These are phyloP conservation scores for Karalla daura DNA, from an alignment of 2,797 vertebrate genomes.

Conservation along the genomic window DNA sequence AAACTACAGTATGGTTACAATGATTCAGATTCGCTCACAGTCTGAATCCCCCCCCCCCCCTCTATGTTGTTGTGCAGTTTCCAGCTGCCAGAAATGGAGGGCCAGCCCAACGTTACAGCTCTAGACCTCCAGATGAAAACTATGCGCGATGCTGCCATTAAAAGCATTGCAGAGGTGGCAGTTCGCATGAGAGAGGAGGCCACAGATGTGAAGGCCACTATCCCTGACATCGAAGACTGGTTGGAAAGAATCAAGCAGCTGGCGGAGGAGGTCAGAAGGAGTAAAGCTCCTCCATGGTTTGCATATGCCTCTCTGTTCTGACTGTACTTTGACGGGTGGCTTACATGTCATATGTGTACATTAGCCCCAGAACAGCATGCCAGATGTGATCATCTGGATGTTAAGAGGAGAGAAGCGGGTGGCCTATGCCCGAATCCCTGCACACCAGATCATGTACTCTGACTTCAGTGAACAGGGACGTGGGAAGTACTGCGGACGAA, in stretches of 20 bases:
- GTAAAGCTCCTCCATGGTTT: neutral
- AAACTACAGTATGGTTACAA: neutral
- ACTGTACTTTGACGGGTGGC: neutral
- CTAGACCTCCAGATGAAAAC: conserved; percentile 93
- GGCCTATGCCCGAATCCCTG: conserved; percentile 92
- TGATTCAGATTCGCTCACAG: no score
- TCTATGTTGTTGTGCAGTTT: conserved; percentile 73
- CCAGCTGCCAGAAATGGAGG: conserved; percentile 87
- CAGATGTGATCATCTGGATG: conserved; percentile 99
- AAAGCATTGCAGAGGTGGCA: conserved; percentile 85
- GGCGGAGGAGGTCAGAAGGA: conserved; percentile 88
- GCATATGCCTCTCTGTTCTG: no score
- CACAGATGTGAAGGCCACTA: conserved; percentile 84
- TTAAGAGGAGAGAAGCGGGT: conserved; percentile 93
- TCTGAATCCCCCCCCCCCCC: no score
- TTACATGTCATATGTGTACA: conserved; percentile 13
- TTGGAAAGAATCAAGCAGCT: conserved; percentile 90
- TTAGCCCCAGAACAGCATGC: conserved; percentile 98
- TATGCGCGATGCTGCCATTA: conserved; percentile 84
- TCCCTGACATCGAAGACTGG: conserved; percentile 93
- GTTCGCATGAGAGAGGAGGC: conserved; percentile 83
- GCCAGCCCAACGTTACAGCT: conserved; percentile 87
- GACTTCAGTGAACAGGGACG: conserved; percentile 85
- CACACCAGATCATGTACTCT: conserved; percentile 91
- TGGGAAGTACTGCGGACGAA: conserved; percentile 93